Evolutionary conservation across 1,140 invertebrate species (phyloP).

Genomic region (Brachionus sp.): DNA sequence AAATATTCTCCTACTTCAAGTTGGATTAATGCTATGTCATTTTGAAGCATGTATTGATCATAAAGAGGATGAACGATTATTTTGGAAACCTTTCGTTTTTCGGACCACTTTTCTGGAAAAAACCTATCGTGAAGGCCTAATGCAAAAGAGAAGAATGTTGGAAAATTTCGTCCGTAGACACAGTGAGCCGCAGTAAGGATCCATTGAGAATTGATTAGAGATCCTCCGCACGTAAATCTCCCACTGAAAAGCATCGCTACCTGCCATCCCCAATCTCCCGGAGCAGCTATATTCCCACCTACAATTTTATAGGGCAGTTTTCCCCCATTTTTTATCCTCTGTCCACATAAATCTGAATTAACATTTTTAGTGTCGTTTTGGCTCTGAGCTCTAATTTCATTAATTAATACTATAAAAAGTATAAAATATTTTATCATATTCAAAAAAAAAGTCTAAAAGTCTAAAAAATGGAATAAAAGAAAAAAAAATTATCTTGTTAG

Average conservation of each 20-base stretch:
- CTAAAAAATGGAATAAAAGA: neutral
- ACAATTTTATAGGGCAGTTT: slow-evolving; percentile 5
- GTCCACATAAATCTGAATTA: neutral
- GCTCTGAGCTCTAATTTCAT: neutral
- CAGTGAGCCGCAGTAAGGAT: slow-evolving; percentile 35
- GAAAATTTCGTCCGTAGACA: slow-evolving; percentile 21
- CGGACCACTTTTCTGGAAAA: neutral
- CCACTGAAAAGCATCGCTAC: neutral
- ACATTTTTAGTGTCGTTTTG: neutral
- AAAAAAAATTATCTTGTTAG: neutral
- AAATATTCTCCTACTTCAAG: neutral
- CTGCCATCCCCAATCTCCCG: slow-evolving; percentile 44
- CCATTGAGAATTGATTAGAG: slow-evolving; percentile 30
- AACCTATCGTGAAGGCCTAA: neutral
- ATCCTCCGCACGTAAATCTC: slow-evolving; percentile 33
- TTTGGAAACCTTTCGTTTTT: neutral
- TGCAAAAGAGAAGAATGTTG: neutral
- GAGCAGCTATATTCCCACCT: slow-evolving; percentile 4
- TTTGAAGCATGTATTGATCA: neutral
- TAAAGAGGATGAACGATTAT: slow-evolving; percentile 5
- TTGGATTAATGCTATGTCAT: slow-evolving; percentile 42
- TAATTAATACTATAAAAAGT: neutral
- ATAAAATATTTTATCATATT: neutral
- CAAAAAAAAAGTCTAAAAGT: neutral
- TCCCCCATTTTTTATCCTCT: neutral